Evolutionary conservation across 1,140 invertebrate species (phyloP).

Genomic region (Zaprionus ornatus): DNA sequence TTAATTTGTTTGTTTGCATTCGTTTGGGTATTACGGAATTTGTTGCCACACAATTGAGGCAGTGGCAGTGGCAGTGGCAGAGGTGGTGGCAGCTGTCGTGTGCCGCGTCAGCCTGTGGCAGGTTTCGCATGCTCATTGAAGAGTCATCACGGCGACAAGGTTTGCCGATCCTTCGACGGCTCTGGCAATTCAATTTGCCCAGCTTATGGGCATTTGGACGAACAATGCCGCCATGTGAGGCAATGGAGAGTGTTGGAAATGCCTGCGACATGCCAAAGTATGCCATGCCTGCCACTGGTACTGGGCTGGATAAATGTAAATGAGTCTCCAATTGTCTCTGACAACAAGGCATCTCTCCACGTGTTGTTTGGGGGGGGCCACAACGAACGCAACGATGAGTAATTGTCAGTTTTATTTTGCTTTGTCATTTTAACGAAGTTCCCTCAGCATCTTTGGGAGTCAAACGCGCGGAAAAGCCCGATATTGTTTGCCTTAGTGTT

Average conservation of each 20-base stretch:
- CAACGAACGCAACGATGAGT: constrained; percentile 17
- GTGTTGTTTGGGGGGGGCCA: constrained; percentile 5
- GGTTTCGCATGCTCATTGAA: constrained; percentile 36
- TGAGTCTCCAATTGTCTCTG: constrained; percentile 61
- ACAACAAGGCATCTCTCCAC: not conserved
- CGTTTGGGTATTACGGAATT: constrained; percentile 24
- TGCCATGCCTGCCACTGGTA: not conserved
- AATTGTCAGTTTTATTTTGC: constrained; percentile 64
- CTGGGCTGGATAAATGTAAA: constrained; percentile 48
- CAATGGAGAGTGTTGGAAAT: not conserved
- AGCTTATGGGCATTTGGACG: constrained; percentile 50
- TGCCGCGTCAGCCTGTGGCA: constrained; percentile 7
- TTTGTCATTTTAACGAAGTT: constrained; percentile 65
- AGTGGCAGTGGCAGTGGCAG: constrained; percentile 5
- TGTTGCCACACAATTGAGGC: constrained; percentile 28
- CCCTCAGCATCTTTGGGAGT: constrained; percentile 38
- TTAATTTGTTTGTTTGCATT: constrained; percentile 34
- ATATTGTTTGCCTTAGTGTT: constrained; percentile 30
- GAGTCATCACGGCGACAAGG: constrained; percentile 33
- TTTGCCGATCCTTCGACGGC: constrained; percentile 25
- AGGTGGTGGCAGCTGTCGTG: not conserved
- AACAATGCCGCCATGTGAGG: constrained; percentile 42
- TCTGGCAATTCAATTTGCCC: constrained; percentile 54
- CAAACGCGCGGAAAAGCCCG: constrained; percentile 52
- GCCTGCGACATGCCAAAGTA: constrained; percentile 24